Evolutionary conservation across 2,888 invertebrate species (phyloP).

Genomic region (Sepioteuthis lessoniana): DNA sequence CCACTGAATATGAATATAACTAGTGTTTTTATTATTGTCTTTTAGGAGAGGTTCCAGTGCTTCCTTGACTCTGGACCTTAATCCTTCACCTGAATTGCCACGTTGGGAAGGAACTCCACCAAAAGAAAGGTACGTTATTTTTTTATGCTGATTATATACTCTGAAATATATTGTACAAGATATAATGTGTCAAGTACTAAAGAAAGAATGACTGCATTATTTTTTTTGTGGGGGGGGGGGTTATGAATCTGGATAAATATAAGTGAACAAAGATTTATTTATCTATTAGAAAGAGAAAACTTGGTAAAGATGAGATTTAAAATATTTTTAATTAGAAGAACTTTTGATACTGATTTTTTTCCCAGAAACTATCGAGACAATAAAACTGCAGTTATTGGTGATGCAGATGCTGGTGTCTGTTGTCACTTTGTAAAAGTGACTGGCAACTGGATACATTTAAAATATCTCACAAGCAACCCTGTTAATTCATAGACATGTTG

Average conservation of each 20-base stretch:
- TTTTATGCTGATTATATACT: not conserved
- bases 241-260: no score
- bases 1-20: no score
- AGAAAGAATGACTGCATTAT: not conserved
- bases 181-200: not conserved
- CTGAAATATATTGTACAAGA: not conserved
- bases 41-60: constrained; percentile 89
- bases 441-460: no score
- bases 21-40: not conserved
- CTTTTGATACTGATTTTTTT: not conserved
- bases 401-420: no score
- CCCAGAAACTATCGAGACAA: not conserved
- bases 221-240: not conserved
- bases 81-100: constrained; percentile 79
- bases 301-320: not conserved
- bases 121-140: constrained; percentile 77
- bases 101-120: constrained; percentile 78
- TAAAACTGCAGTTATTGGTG: not conserved
- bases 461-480: no score
- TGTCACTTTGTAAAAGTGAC: no score
- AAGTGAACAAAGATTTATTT: not conserved
- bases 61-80: constrained; percentile 88
- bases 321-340: not conserved
- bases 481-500: no score
- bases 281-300: not conserved